Conservation (phyloP, 2,888 invertebrate genomes). For the Acrobasis repandana region DNA sequence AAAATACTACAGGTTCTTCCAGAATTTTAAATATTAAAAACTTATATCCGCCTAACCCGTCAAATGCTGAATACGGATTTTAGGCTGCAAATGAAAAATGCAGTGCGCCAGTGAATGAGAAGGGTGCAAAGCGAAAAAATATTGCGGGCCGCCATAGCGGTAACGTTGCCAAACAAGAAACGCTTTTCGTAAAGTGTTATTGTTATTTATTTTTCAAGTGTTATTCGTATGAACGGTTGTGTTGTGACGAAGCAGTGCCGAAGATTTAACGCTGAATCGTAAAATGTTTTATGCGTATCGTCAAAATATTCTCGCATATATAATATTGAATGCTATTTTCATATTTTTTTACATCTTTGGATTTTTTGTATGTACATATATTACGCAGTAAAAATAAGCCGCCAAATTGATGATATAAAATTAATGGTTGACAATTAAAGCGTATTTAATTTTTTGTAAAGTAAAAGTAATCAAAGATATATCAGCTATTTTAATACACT, state of each 20-base stretch:
- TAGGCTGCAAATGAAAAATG: slow-evolving; percentile 70
- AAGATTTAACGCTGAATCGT: slow-evolving; percentile 13
- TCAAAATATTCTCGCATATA: slow-evolving; percentile 2
- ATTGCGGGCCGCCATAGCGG: slow-evolving; percentile 55
- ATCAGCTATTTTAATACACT: too few species aligned
- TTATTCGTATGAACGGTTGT: slow-evolving; percentile 6
- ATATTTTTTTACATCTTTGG: background rate
- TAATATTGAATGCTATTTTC: slow-evolving; percentile 2
- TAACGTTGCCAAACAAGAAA: slow-evolving; percentile 59
- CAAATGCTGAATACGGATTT: slow-evolving; percentile 23
- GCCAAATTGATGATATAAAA: too few species aligned
- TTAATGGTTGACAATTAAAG: too few species aligned
- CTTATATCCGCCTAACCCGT: background rate
- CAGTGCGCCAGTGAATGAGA: slow-evolving; percentile 66
- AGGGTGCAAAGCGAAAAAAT: slow-evolving; percentile 56
- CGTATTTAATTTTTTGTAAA: too few species aligned
- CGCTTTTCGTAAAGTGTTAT: slow-evolving; percentile 51
- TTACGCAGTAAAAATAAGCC: background rate
- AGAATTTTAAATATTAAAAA: too few species aligned
- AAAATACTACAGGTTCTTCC: too few species aligned
- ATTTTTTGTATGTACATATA: background rate
- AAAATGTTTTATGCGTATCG: slow-evolving; percentile 14
- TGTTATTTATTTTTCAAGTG: slow-evolving; percentile 31
- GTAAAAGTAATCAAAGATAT: too few species aligned
- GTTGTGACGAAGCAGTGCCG: background rate